Percentiles rank a stretch among this genome's conserved stretches.
These are phyloP conservation scores for Elachura formosa DNA, from an alignment of 2,113 vertebrate genomes.

Conservation along the genomic window DNA sequence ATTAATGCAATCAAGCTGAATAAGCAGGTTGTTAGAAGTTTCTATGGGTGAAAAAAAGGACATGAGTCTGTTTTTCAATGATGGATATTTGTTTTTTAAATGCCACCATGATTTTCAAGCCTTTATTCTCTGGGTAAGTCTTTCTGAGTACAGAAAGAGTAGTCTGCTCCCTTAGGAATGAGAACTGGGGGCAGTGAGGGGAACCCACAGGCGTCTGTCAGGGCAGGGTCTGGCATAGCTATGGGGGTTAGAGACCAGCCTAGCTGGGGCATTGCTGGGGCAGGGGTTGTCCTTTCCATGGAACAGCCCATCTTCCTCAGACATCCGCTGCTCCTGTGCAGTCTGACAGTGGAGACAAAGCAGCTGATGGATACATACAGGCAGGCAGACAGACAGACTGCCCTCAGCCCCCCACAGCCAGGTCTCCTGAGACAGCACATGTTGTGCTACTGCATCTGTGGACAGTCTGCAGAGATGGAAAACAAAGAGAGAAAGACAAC, in stretches of 20 bases:
- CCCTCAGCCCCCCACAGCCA: accelerated
- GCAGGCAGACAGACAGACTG: not conserved
- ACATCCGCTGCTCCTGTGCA: not conserved
- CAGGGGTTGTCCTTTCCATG: not conserved
- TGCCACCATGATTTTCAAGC: not conserved
- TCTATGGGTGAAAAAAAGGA: not conserved
- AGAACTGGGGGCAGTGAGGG: not conserved
- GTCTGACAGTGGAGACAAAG: not conserved
- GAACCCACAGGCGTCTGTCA: not conserved
- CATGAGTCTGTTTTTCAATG: not conserved
- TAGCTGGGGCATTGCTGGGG: not conserved
- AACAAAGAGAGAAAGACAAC: not conserved
- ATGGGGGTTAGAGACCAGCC: not conserved
- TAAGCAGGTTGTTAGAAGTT: not conserved
- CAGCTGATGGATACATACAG: not conserved
- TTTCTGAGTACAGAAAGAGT: not conserved
- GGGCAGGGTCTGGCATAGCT: not conserved
- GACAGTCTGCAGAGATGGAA: accelerated
- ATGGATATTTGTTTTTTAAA: not conserved
- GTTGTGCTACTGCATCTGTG: not conserved
- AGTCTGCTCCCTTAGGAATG: not conserved
- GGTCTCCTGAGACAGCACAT: not conserved
- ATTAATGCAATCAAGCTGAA: not conserved
- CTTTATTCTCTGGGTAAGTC: not conserved
- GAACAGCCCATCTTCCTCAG: not conserved